Conservation (phyloP, 1,140 invertebrate species). For the Ostrea edulis region DNA sequence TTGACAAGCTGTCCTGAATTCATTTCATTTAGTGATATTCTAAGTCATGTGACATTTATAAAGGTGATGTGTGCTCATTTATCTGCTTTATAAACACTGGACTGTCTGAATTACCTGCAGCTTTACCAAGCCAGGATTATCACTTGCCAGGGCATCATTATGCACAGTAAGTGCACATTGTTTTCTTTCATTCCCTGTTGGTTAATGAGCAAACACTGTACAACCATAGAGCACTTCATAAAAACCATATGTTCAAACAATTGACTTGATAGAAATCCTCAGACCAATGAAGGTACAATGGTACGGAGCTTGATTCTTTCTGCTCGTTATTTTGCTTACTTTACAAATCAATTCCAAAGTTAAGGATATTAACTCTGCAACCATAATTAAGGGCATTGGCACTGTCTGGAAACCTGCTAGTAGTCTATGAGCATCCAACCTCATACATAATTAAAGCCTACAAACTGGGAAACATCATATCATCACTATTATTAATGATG, state of each 20-base stretch:
- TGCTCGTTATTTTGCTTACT: not conserved
- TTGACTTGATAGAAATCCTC: not conserved
- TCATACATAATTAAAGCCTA: constrained; percentile 8
- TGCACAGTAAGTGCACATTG: not conserved
- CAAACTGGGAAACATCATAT: not conserved
- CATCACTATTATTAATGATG: not conserved
- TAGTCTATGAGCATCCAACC: constrained; percentile 1
- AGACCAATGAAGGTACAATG: not conserved
- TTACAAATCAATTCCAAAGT: not conserved
- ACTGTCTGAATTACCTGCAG: not conserved
- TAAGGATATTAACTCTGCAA: not conserved
- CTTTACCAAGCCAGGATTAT: not conserved
- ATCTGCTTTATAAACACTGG: constrained; percentile 7
- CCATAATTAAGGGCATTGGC: not conserved
- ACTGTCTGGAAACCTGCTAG: not conserved
- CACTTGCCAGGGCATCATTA: not conserved
- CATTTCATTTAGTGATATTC: not conserved
- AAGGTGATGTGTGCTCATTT: constrained; percentile 4
- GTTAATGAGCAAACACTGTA: not conserved
- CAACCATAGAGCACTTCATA: not conserved
- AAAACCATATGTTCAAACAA: constrained; percentile 35
- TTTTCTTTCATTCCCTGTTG: not conserved
- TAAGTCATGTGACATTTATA: constrained; percentile 8
- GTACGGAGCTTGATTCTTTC: not conserved
- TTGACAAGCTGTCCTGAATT: constrained; percentile 2